Evolutionary conservation across 2,797 vertebrate species (phyloP), one percentile per base, ranked within the genome.

Genomic region (Falco naumanni): DNA sequence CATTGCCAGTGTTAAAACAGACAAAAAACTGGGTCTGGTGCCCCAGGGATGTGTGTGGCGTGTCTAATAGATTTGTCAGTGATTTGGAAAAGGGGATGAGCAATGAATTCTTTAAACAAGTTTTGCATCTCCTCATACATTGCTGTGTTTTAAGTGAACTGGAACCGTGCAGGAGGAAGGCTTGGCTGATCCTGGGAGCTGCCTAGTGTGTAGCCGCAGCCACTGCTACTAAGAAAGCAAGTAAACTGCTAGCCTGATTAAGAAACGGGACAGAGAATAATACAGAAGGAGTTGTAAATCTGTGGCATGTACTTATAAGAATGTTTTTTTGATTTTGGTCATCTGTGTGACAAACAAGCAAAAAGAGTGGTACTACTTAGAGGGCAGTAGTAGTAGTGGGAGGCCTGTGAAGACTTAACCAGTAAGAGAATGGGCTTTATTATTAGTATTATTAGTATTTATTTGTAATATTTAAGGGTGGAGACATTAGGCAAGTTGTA

Each of bases 321-420:
- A 60, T 69, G 22, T 74, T 88, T 37, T 89, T 54, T 56, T 91
- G 34, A 47, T 87, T 83, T 94, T 78, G 66, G 33, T 83, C 48
- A 37, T 81, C 29, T 72, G 22, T 33, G 2, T 90, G 25, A 48
- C n/a, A 77, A 61, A 60, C 25, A 78, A 70, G 34, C 24, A 26
- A 37, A 43, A 75, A 31, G 45, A 76, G 14, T 29, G 24, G 25
- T n/a, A 34, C 37, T 39, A 56, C 41, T 86, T 4, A 1, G 64
- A 72, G 72, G 34, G 22, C 72, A 81, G 8, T 25, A 50, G 33
- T 26, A 37, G 22, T 26, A 37, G 22, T 41, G 47, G 20, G 47
- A 82, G 11, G 60, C 29, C 48, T 70, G 31, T 59, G 47, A 61
- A 68, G 54, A 31, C 26, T 75, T 87, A 3, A 51, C 45, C n/a